Evolutionary conservation across 2,888 invertebrate genomes (phyloP).

Genomic region (Diadromus collaris): DNA sequence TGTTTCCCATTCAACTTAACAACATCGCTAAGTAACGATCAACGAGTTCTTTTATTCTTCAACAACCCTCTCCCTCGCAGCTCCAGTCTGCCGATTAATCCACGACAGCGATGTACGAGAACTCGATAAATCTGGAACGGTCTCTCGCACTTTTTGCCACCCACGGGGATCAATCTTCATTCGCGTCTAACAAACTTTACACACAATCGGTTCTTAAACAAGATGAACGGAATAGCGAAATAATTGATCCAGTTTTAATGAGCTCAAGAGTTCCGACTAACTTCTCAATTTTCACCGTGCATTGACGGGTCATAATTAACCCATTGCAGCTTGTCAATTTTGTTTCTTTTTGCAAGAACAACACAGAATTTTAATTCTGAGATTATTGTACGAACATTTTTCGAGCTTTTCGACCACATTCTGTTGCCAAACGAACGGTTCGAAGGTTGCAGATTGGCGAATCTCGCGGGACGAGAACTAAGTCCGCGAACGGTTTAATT

Average conservation of each 20-base stretch:
- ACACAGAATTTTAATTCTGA: too few species aligned
- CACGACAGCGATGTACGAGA: conserved; percentile 21
- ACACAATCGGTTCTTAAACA: conserved; percentile 15
- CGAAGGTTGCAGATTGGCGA: too few species aligned
- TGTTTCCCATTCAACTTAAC: background rate
- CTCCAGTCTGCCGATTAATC: conserved; percentile 32
- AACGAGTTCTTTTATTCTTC: conserved; percentile 30
- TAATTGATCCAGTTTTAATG: background rate
- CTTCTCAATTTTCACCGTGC: background rate
- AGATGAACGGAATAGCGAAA: background rate
- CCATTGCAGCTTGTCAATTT: too few species aligned
- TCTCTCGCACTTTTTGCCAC: conserved; percentile 29
- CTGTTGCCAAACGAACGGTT: too few species aligned
- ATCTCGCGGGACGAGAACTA: background rate
- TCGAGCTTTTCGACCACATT: too few species aligned
- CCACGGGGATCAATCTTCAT: conserved; percentile 46
- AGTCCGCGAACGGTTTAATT: background rate
- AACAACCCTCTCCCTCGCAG: conserved; percentile 45
- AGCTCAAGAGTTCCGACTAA: background rate
- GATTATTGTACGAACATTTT: too few species aligned
- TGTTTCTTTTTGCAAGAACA: too few species aligned
- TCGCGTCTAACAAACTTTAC: conserved; percentile 27
- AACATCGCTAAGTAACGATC: conserved; percentile 41
- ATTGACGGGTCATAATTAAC: background rate
- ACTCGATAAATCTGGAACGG: conserved; percentile 45